phyloP scores from a whole-genome alignment of 2,113 vertebrate genomes.

The Coptodon rendalli region DNA sequence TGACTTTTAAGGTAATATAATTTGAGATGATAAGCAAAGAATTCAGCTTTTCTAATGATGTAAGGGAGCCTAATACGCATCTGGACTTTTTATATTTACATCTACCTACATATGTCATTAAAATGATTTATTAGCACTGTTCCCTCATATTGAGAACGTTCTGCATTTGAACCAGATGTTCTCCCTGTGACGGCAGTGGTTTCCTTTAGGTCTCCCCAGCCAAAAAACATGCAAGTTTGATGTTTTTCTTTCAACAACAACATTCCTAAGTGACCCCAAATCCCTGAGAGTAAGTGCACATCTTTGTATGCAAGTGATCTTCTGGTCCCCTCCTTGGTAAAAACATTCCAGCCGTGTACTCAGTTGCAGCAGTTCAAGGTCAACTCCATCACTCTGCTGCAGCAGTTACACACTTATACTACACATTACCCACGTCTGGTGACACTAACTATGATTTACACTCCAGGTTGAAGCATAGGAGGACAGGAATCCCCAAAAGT shows the following conservation, averaged over 20 bases:
- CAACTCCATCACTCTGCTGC: slow-evolving; percentile 27
- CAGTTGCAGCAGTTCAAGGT: slow-evolving; percentile 16
- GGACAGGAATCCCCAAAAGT: slow-evolving; percentile 38
- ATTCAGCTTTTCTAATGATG: background rate
- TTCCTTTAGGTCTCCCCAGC: background rate
- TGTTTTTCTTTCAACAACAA: background rate
- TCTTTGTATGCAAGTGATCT: background rate
- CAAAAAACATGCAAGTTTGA: background rate
- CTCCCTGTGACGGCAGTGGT: background rate
- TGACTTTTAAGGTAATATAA: background rate
- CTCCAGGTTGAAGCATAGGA: background rate
- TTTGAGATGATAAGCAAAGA: background rate
- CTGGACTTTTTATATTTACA: background rate
- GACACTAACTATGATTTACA: slow-evolving; percentile 53
- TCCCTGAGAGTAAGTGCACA: background rate
- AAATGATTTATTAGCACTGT: background rate
- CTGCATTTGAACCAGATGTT: background rate
- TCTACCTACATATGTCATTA: background rate
- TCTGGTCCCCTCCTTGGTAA: background rate
- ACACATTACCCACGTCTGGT: slow-evolving; percentile 35
- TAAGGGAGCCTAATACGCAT: background rate
- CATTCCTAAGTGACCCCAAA: background rate
- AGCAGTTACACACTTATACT: slow-evolving; percentile 37
- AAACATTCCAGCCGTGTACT: background rate
- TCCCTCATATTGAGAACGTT: background rate